Percentiles rank a stretch among this genome's conserved stretches.
These are phyloP conservation scores for Butastur rufipennis DNA, from an alignment of 2,113 vertebrate genomes.

Conservation along the genomic window DNA sequence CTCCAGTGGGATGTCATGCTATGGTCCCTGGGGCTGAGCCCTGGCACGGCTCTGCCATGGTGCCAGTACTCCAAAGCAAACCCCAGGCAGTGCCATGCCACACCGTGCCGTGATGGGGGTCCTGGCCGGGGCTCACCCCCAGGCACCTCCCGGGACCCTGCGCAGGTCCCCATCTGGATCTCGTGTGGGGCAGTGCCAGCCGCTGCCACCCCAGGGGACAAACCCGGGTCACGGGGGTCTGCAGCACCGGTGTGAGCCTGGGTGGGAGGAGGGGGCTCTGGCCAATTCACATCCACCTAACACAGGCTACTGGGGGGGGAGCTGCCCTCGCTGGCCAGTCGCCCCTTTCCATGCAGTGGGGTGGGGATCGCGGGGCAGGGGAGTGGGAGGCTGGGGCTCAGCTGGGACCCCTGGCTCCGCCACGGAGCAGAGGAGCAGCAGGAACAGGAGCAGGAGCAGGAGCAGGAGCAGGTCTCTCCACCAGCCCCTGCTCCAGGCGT, in stretches of 20 bases:
- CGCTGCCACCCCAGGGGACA: neutral
- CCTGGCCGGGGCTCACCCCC: neutral
- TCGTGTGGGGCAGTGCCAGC: neutral
- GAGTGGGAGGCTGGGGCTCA: neutral
- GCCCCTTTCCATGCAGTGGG: neutral
- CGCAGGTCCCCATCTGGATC: neutral
- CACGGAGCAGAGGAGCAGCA: too few relatives aligned
- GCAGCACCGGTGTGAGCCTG: accelerated
- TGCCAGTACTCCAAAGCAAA: neutral
- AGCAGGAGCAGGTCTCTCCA: neutral
- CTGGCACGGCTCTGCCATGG: neutral
- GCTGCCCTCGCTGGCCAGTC: neutral
- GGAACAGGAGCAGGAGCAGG: too few relatives aligned
- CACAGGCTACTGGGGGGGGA: neutral
- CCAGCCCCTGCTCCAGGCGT: neutral
- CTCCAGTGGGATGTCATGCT: neutral
- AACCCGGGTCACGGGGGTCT: accelerated
- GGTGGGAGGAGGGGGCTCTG: neutral
- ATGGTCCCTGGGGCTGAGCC: accelerated
- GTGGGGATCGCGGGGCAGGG: too few relatives aligned
- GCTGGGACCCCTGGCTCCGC: neutral
- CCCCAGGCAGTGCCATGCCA: neutral
- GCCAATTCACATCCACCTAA: neutral
- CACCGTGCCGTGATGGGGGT: neutral
- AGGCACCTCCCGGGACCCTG: neutral